Base-by-base conservation (phyloP, 2,797 vertebrate species). In the Xenentodon cancila region DNA sequence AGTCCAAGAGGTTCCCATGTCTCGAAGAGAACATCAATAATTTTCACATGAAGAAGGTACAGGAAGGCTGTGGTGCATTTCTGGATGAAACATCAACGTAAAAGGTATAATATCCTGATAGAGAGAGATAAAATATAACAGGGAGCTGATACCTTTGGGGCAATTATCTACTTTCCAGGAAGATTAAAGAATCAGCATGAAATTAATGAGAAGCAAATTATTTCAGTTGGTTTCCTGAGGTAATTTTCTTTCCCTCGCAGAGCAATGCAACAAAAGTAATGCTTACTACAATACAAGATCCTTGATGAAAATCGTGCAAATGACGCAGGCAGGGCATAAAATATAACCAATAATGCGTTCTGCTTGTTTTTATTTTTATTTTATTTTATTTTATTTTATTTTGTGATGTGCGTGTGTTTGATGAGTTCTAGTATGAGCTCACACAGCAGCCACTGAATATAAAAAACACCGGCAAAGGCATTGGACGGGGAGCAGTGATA, bases 381-480 rank as follows among this genome's bases (percentile, higher is more conserved):
- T 59, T 54, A 21, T 25, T 11, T 13, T 6, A 25, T 25, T 25
- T 25, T 25, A 5, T 25, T 25, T 25, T 25, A 3, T 25, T 3
- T 25, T 25, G 25, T 30, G 30, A 12, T 55, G 22, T 25, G 37
- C 13, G 21, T 42, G 46, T 55, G 20, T 57, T 44, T 30, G 2
- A 20, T 2, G 50, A 51, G 65, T 46, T 59, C 37, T 13, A 12
- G 40, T 58, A 71, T 88, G 86, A 87, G 79, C 79, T 79, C 74
- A 32, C 54, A 81, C 85, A 86, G 88, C 90, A 90, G 87, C 81
- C 68, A 77, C 72, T 89, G 78, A 90, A 89, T 91, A 91, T 88
- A 86, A 89, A 91, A 77, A 80, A 81, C 63, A 70, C 11, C 50
- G 27, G 45, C 43, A 32, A 45, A 48, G 30, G 69, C 70, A 20